These are phyloP conservation scores for Psettodes erumei DNA, from an alignment of 2,113 vertebrate genomes.

Conservation along the genomic window DNA sequence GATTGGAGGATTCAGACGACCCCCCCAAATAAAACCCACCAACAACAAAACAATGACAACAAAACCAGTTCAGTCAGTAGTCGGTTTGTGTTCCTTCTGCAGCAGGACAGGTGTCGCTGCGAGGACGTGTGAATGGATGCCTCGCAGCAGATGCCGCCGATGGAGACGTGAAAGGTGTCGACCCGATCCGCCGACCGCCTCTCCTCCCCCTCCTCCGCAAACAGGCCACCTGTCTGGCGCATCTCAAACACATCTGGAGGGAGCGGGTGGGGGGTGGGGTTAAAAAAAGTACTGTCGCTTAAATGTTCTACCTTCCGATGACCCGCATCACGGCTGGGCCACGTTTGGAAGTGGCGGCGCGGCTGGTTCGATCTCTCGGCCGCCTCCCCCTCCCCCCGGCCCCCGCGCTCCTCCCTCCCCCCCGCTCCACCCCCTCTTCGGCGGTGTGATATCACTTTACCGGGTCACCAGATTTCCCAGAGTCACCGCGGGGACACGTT, in stretches of 20 bases:
- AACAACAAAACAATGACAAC: background rate
- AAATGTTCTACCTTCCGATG: slow-evolving; percentile 53
- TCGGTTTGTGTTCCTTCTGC: background rate
- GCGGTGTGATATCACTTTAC: slow-evolving; percentile 80
- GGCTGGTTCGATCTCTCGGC: slow-evolving; percentile 52
- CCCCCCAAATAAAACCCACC: too few relatives aligned
- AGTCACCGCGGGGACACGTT: slow-evolving; percentile 75
- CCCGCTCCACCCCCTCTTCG: slow-evolving; percentile 43
- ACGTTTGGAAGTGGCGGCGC: slow-evolving; percentile 53
- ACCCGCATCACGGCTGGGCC: slow-evolving; percentile 48
- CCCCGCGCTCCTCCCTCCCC: background rate
- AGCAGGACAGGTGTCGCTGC: slow-evolving; percentile 10
- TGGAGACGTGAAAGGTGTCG: slow-evolving; percentile 56
- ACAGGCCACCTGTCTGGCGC: slow-evolving; percentile 53
- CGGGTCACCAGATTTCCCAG: slow-evolving; percentile 81
- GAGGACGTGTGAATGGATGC: slow-evolving; percentile 31
- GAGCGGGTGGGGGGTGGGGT: too few relatives aligned
- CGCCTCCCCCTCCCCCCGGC: background rate
- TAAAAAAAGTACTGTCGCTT: slow-evolving; percentile 36
- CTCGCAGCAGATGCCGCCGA: slow-evolving; percentile 45
- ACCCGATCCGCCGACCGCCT: slow-evolving; percentile 53
- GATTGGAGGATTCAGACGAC: too few relatives aligned
- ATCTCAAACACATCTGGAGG: slow-evolving; percentile 42
- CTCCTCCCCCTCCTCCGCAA: slow-evolving; percentile 37
- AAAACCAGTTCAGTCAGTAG: background rate